Percentiles rank a stretch among this genome's conserved stretches.
Conservation (phyloP, 2,888 invertebrate species). For the Hypsopygia costalis region DNA sequence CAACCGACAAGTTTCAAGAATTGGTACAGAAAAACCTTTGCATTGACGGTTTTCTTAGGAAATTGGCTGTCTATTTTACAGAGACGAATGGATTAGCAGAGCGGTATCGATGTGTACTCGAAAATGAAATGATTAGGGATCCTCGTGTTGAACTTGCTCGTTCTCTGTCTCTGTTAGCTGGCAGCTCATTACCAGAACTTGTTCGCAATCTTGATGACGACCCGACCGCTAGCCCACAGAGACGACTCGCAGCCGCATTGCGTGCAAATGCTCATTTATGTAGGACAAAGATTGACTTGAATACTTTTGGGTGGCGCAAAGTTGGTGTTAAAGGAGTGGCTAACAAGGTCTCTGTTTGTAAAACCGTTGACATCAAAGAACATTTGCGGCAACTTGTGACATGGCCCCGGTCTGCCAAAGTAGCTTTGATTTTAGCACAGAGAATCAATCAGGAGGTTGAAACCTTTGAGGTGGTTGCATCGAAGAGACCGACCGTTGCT, state of each 20-base stretch:
- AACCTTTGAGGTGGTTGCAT: constrained; percentile 25
- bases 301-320: constrained; percentile 32
- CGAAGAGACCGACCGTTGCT: constrained; percentile 31
- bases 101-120: neutral
- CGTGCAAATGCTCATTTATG: constrained; percentile 39
- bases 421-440: constrained; percentile 36
- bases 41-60: constrained; percentile 36
- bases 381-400: constrained; percentile 28
- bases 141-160: neutral
- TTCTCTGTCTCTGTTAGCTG: constrained; percentile 7
- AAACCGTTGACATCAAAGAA: constrained; percentile 22
- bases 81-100: constrained; percentile 38
- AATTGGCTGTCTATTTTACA: constrained; percentile 43
- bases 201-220: constrained; percentile 18
- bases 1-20: constrained; percentile 22
- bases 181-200: neutral
- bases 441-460: constrained; percentile 25
- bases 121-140: neutral
- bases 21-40: constrained; percentile 19
- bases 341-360: constrained; percentile 35
- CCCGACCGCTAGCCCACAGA: constrained; percentile 13
- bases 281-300: constrained; percentile 34
- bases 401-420: constrained; percentile 34
- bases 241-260: constrained; percentile 30
- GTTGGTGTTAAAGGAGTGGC: constrained; percentile 46